Evolutionary conservation across 2,888 invertebrate species (phyloP), one percentile per base, ranked within the genome.

Genomic region (Gari tellinella): DNA sequence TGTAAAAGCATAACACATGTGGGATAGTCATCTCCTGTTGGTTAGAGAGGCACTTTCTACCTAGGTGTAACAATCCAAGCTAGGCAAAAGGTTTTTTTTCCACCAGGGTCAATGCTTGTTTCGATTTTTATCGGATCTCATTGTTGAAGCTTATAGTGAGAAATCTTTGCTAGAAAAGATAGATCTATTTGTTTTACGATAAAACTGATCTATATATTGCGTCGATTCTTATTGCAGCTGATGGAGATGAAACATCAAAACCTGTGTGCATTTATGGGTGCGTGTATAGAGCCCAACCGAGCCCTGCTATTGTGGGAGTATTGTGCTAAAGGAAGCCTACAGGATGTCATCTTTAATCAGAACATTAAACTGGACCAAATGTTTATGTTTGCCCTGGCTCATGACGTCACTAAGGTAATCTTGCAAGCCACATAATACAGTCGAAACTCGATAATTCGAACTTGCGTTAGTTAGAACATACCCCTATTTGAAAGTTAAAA

Each of bases 331-430:
- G 90, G 90, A n/a, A 89, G 89, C 72, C 72, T 90, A n/a, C 76
- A 90, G 86, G 90, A 90, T 66, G 85, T 91, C 17, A 87, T 91
- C 17, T 83, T 83, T 78, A 89, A 91, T 65, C 86, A 86, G 46
- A 87, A 88, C 60, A 89, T 90, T 31, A 90, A 90, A 57, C 80
- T 91, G 55, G 91, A 91, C 69, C 84, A 85, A 48, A 83, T 88
- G 75, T 91, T 91, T 72, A 88, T 86, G 81, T 86, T 90, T 63
- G 89, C 89, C 1, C 80, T 91, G 31, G 85, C 88, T 69, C 88
- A 88, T 37, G 91, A 91, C 73, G 84, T 91, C 2, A 81, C 86
- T 52, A 90, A 89, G 86, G 91, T 88, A 64, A 17, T 31, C 31
- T 7, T 31, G 31, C 31, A 31, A n/a, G n/a, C n/a, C n/a, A n/a